These are phyloP conservation scores for Torymus texanus DNA, from an alignment of 2,888 invertebrate species.

Conservation along the genomic window DNA sequence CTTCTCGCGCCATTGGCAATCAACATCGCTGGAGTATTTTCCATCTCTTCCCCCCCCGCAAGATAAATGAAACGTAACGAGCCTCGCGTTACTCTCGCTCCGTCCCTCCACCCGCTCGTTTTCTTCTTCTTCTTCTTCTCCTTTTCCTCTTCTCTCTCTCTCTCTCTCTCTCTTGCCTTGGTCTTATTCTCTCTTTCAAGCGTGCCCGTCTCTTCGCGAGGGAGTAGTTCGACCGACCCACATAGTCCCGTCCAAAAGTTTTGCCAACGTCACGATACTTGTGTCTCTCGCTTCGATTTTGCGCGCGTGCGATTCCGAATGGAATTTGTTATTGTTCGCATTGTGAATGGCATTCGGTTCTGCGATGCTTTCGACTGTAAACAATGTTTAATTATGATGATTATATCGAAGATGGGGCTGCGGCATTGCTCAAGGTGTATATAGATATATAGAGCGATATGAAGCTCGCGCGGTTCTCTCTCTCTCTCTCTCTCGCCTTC, in stretches of 20 bases:
- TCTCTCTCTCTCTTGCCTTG: neutral
- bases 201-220: neutral
- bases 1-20: conserved; percentile 24
- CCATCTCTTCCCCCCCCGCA: conserved; percentile 27
- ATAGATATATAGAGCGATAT: too few relatives aligned
- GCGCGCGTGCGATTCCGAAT: too few relatives aligned
- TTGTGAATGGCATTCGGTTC: neutral
- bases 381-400: conserved; percentile 5
- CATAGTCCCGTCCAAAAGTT: conserved; percentile 41
- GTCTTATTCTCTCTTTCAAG: neutral
- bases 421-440: too few relatives aligned
- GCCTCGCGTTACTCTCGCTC: conserved; percentile 8
- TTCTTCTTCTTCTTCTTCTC: neutral
- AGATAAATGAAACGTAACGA: conserved; percentile 55
- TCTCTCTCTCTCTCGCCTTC: too few relatives aligned
- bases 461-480: too few relatives aligned
- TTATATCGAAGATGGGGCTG: neutral
- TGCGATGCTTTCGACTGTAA: too few relatives aligned
- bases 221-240: conserved; percentile 15
- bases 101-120: neutral
- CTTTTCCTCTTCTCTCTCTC: conserved; percentile 1
- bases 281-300: neutral
- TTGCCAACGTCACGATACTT: neutral
- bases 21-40: conserved; percentile 32
- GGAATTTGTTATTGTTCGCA: neutral